These are phyloP conservation scores for Sardina pilchardus DNA, from an alignment of 2,113 vertebrate genomes.

Conservation along the genomic window DNA sequence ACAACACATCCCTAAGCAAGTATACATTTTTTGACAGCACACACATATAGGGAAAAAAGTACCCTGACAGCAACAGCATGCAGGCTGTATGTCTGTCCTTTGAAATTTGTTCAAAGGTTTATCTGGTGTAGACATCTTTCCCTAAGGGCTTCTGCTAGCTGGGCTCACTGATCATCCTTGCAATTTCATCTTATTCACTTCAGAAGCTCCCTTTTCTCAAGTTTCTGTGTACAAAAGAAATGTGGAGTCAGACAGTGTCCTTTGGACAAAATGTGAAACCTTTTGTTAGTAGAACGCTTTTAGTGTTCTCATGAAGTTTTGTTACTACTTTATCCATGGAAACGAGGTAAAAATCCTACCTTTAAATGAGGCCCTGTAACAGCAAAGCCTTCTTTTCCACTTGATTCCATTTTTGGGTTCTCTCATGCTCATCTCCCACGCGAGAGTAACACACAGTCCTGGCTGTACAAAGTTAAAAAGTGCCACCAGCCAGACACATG, in stretches of 20 bases:
- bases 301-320: background rate
- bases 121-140: background rate
- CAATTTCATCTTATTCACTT: background rate
- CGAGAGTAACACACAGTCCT: too few relatives aligned
- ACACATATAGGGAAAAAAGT: background rate
- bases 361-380: too few relatives aligned
- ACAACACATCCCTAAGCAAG: background rate
- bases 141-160: background rate
- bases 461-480: background rate
- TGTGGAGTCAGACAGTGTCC: background rate
- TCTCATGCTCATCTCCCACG: too few relatives aligned
- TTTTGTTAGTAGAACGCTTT: background rate
- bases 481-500: background rate
- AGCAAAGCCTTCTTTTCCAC: too few relatives aligned
- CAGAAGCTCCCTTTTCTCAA: background rate
- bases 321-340: background rate
- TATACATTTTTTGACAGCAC: background rate
- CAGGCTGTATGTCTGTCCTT: background rate
- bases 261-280: background rate
- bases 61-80: background rate
- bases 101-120: background rate
- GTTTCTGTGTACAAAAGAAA: background rate
- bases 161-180: background rate
- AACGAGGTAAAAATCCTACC: background rate
- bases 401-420: too few relatives aligned